phyloP scores from a whole-genome alignment of 2,797 vertebrate species.

The Tadarida brasiliensis region DNA sequence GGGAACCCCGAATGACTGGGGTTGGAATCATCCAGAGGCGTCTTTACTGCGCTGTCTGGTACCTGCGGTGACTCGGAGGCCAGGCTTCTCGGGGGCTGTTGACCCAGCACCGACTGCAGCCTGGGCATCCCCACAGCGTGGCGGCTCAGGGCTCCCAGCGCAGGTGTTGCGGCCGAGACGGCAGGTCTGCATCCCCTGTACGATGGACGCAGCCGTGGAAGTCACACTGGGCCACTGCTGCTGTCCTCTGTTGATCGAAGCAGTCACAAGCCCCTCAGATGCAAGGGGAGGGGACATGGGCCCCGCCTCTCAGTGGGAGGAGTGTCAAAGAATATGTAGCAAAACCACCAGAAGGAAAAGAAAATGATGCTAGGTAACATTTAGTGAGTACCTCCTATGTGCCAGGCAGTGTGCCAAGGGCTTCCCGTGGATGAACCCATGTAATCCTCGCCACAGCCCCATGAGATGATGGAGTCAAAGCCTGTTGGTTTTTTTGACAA shows the following conservation, averaged over 20 bases:
- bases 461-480: too few relatives aligned
- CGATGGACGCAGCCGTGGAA: rapidly evolving
- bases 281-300: neutral
- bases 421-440: rapidly evolving
- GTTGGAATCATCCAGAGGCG: neutral
- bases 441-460: neutral
- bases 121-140: neutral
- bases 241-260: neutral
- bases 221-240: rapidly evolving
- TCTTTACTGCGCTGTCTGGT: neutral
- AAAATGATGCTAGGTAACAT: rapidly evolving
- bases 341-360: neutral
- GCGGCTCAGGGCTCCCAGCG: neutral
- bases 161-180: too few relatives aligned
- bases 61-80: rapidly evolving
- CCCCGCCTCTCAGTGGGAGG: neutral
- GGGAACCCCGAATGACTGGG: neutral
- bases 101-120: too few relatives aligned
- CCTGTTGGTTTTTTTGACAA: neutral
- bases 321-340: too few relatives aligned
- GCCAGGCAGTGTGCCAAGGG: neutral
- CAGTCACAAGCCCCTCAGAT: neutral
- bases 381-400: neutral
- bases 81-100: neutral
- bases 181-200: rapidly evolving